These are phyloP conservation scores for Meandrusa payeni DNA, from an alignment of 2,888 invertebrate species.

Conservation along the genomic window DNA sequence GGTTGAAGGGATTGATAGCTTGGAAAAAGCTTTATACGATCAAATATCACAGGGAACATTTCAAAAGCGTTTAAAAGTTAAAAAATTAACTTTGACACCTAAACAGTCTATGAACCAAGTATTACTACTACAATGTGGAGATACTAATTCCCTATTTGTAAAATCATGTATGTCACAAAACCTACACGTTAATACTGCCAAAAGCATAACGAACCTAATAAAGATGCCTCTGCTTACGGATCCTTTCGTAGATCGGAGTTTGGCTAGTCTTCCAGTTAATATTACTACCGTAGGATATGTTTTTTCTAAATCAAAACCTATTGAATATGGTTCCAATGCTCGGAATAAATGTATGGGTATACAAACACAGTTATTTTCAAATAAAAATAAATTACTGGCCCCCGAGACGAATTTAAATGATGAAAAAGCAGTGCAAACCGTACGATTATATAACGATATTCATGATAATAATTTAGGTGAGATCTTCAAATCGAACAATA, in stretches of 20 bases:
- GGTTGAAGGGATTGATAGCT: slow-evolving; percentile 4
- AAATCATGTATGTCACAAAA: slow-evolving; percentile 45
- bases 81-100: slow-evolving; percentile 55
- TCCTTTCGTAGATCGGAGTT: slow-evolving; percentile 43
- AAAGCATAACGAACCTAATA: slow-evolving; percentile 37
- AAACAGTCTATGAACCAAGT: slow-evolving; percentile 53
- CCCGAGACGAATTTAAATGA: slow-evolving; percentile 4
- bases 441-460: background rate
- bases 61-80: slow-evolving; percentile 51
- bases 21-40: slow-evolving; percentile 46
- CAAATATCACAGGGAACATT: slow-evolving; percentile 48
- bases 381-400: background rate
- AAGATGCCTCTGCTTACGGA: slow-evolving; percentile 40
- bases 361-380: background rate
- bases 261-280: slow-evolving; percentile 50
- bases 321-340: slow-evolving; percentile 27
- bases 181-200: slow-evolving; percentile 32
- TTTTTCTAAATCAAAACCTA: slow-evolving; percentile 33
- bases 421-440: slow-evolving; percentile 18
- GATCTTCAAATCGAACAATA: background rate
- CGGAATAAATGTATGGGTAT: slow-evolving; percentile 12
- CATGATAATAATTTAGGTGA: background rate
- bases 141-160: slow-evolving; percentile 47
- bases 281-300: slow-evolving; percentile 59
- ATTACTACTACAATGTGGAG: slow-evolving; percentile 55